phyloP scores from a whole-genome alignment of 2,888 invertebrate genomes.

The Oxystoma pomonae region DNA sequence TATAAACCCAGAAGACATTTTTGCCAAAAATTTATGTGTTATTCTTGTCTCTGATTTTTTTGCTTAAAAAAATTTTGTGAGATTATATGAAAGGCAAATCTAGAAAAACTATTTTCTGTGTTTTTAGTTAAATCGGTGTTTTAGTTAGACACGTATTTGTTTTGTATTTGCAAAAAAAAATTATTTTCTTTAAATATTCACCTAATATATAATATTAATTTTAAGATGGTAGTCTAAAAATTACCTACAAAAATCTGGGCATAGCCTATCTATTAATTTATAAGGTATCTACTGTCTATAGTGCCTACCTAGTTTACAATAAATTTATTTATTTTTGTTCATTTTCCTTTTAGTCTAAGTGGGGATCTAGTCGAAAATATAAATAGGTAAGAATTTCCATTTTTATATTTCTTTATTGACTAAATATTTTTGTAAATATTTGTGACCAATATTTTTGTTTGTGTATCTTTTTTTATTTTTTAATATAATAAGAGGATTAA shows the following conservation, averaged over 20 bases:
- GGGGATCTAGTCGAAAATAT: conserved; percentile 29
- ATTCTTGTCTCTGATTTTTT: neutral
- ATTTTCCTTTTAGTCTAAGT: conserved; percentile 21
- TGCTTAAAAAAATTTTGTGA: too few relatives aligned
- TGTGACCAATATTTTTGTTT: conserved; percentile 10
- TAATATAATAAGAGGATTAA: too few relatives aligned
- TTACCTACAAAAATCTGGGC: too few relatives aligned
- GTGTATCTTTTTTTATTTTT: too few relatives aligned
- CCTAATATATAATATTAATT: too few relatives aligned
- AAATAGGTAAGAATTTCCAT: conserved; percentile 14
- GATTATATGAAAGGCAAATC: neutral
- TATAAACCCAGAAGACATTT: too few relatives aligned
- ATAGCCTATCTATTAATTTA: too few relatives aligned
- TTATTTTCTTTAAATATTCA: neutral
- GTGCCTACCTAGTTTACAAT: too few relatives aligned
- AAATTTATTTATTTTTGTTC: conserved; percentile 4
- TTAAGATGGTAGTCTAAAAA: too few relatives aligned
- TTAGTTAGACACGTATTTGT: neutral
- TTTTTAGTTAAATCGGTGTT: neutral
- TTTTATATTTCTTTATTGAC: conserved; percentile 22
- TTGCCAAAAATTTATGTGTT: too few relatives aligned
- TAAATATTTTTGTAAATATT: conserved; percentile 19
- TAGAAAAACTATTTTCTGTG: neutral
- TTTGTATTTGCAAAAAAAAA: neutral
- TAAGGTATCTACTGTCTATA: too few relatives aligned